Percentiles rank a stretch among this genome's conserved stretches.
phyloP scores from a whole-genome alignment of 2,888 invertebrate genomes.

The Danaus chrysippus region DNA sequence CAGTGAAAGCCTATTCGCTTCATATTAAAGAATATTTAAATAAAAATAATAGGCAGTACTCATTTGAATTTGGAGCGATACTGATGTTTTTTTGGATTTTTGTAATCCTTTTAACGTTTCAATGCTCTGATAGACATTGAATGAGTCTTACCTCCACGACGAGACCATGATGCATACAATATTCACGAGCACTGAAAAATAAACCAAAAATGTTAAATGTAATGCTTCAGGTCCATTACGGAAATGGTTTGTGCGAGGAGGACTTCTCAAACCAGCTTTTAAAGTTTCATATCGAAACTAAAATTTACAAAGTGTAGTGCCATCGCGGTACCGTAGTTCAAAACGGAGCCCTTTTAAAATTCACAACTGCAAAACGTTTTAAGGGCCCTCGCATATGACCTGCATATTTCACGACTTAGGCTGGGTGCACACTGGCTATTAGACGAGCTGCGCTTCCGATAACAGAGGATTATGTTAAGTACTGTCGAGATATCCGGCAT shows the following conservation, averaged over 20 bases:
- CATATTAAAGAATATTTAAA: too few relatives aligned
- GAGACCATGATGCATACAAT: too few relatives aligned
- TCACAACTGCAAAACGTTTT: neutral
- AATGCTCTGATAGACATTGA: too few relatives aligned
- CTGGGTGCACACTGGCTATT: slow-evolving; percentile 1
- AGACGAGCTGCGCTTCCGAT: neutral
- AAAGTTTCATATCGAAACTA: slow-evolving; percentile 1
- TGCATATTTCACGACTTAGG: slow-evolving; percentile 3
- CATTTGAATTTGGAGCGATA: too few relatives aligned
- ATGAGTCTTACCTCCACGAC: too few relatives aligned
- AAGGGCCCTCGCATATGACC: slow-evolving; percentile 3
- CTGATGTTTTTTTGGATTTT: too few relatives aligned
- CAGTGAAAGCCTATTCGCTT: too few relatives aligned
- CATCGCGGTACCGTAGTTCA: neutral
- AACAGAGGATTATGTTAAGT: slow-evolving; percentile 39
- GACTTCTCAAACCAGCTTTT: slow-evolving; percentile 3
- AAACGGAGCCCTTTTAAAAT: slow-evolving; percentile 2
- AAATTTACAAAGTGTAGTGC: neutral
- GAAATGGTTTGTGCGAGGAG: neutral
- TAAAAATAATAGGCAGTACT: too few relatives aligned
- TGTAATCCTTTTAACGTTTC: too few relatives aligned
- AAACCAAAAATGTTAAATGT: neutral
- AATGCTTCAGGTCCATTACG: neutral
- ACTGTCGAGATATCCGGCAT: slow-evolving; percentile 50
- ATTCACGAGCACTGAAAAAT: neutral